These are phyloP conservation scores for Machaerirhynchus nigripectus DNA, from an alignment of 2,113 vertebrate genomes.

Conservation along the genomic window DNA sequence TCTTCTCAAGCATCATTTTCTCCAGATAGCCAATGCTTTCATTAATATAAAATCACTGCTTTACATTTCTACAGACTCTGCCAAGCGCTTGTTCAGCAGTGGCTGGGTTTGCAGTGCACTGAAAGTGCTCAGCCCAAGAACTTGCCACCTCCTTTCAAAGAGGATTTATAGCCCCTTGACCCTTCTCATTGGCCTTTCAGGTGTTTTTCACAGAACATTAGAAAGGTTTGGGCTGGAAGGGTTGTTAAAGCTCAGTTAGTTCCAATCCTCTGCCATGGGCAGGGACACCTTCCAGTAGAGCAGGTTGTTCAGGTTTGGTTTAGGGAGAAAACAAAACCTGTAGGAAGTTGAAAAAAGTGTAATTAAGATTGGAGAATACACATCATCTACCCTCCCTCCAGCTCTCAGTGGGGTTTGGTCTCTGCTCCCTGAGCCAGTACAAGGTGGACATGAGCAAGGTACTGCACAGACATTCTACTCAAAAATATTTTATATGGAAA, in stretches of 20 bases:
- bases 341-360: background rate
- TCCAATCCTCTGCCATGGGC: background rate
- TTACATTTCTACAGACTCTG: background rate
- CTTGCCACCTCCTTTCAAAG: background rate
- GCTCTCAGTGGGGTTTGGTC: accelerated
- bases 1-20: background rate
- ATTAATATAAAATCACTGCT: background rate
- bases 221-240: background rate
- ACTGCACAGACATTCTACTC: background rate
- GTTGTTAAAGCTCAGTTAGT: background rate
- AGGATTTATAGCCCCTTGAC: background rate
- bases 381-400: background rate
- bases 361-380: background rate
- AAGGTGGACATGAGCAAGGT: background rate
- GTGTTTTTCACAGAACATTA: background rate
- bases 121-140: background rate
- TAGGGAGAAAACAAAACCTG: background rate
- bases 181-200: background rate
- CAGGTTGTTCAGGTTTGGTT: background rate
- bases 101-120: background rate
- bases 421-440: background rate
- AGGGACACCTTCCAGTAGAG: background rate
- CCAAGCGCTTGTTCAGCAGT: background rate
- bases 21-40: background rate
- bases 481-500: background rate